Percentiles rank a stretch among this genome's conserved stretches.
Evolutionary conservation across 2,797 vertebrate genomes (phyloP).

Genomic region (Pangasius sanitwongsei): DNA sequence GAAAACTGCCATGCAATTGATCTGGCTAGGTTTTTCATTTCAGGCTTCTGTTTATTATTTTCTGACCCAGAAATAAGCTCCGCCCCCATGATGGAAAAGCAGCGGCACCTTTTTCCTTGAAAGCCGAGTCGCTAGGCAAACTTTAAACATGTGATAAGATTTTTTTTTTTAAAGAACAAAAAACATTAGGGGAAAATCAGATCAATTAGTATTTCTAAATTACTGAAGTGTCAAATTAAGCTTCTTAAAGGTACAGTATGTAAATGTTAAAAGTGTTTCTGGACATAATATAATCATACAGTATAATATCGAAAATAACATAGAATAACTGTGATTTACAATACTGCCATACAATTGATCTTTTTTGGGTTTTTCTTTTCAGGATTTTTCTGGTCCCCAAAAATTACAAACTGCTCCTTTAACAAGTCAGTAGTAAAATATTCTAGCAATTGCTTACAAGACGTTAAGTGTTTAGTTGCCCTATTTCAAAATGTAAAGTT

Average conservation of each 20-base stretch:
- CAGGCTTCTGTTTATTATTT: background rate
- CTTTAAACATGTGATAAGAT: background rate
- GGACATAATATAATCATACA: background rate
- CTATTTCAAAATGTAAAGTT: background rate
- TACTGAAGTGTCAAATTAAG: background rate
- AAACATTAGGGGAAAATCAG: background rate
- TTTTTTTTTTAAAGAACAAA: background rate
- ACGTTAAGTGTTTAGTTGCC: background rate
- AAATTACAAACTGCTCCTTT: background rate
- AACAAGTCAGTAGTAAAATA: background rate
- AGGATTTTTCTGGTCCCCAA: too few relatives aligned
- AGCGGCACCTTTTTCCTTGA: background rate
- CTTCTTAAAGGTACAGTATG: background rate
- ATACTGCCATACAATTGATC: background rate
- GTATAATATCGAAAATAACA: background rate
- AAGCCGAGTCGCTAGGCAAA: background rate
- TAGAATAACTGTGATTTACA: background rate
- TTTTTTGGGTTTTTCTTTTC: background rate
- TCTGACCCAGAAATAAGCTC: background rate
- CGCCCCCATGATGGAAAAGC: background rate
- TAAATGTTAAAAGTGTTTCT: background rate
- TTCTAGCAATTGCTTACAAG: background rate
- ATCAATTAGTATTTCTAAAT: background rate
- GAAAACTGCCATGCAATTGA: slow-evolving; percentile 10
- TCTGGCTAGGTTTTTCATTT: background rate